A percentile compares a stretch with the other conserved stretches of the same genome.
phyloP scores from a whole-genome alignment of 2,888 invertebrate genomes.

The Sarcophaga caerulescens region DNA sequence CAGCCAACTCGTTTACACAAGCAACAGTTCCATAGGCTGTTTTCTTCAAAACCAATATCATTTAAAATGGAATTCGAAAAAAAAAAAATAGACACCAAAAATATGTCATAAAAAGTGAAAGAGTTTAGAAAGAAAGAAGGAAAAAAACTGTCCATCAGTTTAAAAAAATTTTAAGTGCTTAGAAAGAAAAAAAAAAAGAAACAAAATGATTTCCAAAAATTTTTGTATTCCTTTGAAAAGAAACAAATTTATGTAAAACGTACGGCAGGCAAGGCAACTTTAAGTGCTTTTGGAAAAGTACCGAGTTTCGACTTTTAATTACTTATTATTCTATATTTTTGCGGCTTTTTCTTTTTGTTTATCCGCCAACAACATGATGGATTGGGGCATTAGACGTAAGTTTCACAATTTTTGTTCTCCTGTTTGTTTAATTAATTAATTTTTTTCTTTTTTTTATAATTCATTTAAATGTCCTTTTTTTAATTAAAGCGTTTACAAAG shows the following conservation, averaged over 20 bases:
- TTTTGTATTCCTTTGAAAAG: conserved; percentile 9
- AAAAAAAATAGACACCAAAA: not conserved
- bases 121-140: not conserved
- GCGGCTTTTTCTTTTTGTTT: conserved; percentile 66
- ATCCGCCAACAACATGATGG: conserved; percentile 84
- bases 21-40: not conserved
- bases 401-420: conserved; percentile 71
- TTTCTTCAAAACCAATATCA: conserved; percentile 13
- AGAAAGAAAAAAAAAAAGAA: not conserved
- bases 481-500: conserved; percentile 42
- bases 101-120: conserved; percentile 1
- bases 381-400: conserved; percentile 89
- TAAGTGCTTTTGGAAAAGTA: not conserved
- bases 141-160: conserved; percentile 16
- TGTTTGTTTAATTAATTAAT: not conserved
- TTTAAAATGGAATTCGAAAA: conserved; percentile 21
- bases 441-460: conserved; percentile 1
- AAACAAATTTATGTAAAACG: conserved; percentile 1
- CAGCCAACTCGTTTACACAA: not conserved
- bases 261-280: conserved; percentile 14
- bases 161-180: not conserved
- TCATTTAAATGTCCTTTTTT: conserved; percentile 17
- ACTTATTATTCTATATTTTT: conserved; percentile 42
- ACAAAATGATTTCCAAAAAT: conserved; percentile 29
- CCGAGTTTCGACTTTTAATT: too few relatives aligned